Conservation (phyloP, 1,140 invertebrate species). For the Hormaphis cornu region DNA sequence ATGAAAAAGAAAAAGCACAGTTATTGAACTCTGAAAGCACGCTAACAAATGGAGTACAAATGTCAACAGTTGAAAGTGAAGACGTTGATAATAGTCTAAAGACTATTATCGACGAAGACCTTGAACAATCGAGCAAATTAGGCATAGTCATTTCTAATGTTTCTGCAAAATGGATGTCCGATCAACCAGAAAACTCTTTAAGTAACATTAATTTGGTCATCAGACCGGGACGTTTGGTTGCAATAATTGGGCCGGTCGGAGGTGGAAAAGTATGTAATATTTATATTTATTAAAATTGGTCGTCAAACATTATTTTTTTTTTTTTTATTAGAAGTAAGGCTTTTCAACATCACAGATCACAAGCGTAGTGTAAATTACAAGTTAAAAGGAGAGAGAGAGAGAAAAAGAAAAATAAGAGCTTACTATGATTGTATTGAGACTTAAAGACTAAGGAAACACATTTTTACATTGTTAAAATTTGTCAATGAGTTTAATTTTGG, state of each 20-base stretch:
- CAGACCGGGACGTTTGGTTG: conserved; percentile 57
- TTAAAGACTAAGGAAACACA: no score
- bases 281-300: no score
- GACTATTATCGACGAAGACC: conserved; percentile 43
- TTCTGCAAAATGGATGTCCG: conserved; percentile 51
- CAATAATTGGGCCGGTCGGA: conserved; percentile 72
- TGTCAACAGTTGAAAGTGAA: not conserved
- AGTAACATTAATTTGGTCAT: conserved; percentile 54
- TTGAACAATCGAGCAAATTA: not conserved
- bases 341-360: no score
- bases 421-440: no score
- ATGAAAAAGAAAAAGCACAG: conserved; percentile 46
- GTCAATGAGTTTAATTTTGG: no score
- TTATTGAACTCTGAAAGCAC: not conserved
- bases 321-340: no score
- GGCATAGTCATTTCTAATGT: conserved; percentile 47
- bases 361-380: no score
- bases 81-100: not conserved
- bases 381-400: no score
- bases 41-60: not conserved
- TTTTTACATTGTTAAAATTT: no score
- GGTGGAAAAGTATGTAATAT: conserved; percentile 66
- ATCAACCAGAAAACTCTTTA: conserved; percentile 50
- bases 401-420: no score
- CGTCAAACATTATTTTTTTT: no score